Base-by-base conservation (phyloP, 2,888 invertebrate species). In the Papilio elwesi region DNA sequence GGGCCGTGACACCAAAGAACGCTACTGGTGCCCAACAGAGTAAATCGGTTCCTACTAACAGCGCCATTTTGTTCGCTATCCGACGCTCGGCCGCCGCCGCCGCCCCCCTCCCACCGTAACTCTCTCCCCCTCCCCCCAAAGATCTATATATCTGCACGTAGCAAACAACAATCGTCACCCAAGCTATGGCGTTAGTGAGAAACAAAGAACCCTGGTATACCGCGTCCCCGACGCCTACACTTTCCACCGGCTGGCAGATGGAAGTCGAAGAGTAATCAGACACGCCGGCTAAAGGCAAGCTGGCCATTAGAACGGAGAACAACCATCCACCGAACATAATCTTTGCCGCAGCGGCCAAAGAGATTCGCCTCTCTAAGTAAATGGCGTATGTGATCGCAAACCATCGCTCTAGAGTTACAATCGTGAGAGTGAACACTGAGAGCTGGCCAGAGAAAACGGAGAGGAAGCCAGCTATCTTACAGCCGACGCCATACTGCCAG, bases 201-300 rank as follows among this genome's bases (percentile, higher is more conserved):
- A 98, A 95, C 55, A 98, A 93, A 3, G 95, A 93, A 43, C 96
- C 95, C 80, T 98, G 94, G 84, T 97, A 98, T 3, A 95, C 95
- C 16, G 95, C 95, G 80, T 98, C 98, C 3, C 94, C 94, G 0
- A 95, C 83, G 73, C 95, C 95, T 67, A 95, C 95, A 36, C 96
- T 96, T 84, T 97, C 97, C 94, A 98, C 97, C 0, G 98, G 98
- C 78, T 98, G 93, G 83, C 98, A 98, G 73, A 98, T 98, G 0
- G 93, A 93, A 1, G 98, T 98, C 63, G 97, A 97, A 12, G 97
- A 96, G 85, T 98, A 98, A 83, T 97, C 97, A 66, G 97, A 98
- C 48, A 98, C 95, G 0, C 98, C 98, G 67, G 96, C 91, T 12
- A 98, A 89, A 0, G 98, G 98, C 71, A 98, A 85, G 51, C 95